Conservation (phyloP, 53 echinoderm and acorn worm species). For the Patiria pectinifera region DNA sequence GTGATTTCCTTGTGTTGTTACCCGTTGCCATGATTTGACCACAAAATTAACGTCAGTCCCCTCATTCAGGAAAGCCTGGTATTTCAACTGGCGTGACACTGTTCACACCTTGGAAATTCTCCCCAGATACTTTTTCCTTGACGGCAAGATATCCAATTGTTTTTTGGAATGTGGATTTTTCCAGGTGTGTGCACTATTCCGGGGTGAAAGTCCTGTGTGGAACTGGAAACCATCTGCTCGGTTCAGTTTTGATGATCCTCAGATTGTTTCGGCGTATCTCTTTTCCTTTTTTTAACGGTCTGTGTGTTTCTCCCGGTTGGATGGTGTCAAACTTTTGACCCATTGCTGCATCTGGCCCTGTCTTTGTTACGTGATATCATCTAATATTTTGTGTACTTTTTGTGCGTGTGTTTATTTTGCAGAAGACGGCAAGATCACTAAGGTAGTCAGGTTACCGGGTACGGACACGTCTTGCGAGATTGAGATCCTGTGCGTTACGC, state of each 20-base stretch:
- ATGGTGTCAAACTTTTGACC: not conserved
- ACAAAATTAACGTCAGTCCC: not conserved
- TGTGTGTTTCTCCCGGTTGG: not conserved
- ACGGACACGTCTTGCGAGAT: constrained; percentile 79
- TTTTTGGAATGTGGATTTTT: not conserved
- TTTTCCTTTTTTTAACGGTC: not conserved
- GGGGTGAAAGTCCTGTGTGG: not conserved
- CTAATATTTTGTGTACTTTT: not conserved
- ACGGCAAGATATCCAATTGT: not conserved
- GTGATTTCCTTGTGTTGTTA: not conserved
- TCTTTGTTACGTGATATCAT: not conserved
- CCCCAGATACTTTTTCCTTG: not conserved
- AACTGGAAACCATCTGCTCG: not conserved
- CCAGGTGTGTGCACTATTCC: not conserved
- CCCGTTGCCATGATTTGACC: not conserved
- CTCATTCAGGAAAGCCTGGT: not conserved
- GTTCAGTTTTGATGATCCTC: not conserved
- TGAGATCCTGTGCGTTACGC: constrained; percentile 91
- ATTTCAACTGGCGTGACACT: not conserved
- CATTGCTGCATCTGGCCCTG: not conserved
- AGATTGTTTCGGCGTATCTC: not conserved
- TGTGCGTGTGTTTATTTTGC: constrained; percentile 19
- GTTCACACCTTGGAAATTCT: not conserved
- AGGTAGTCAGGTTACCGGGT: constrained; percentile 78
- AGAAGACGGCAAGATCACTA: constrained; percentile 93